Percentiles rank a stretch among this genome's conserved stretches.
phyloP scores from a whole-genome alignment of 2,888 invertebrate genomes.

The Leucoma salicis region DNA sequence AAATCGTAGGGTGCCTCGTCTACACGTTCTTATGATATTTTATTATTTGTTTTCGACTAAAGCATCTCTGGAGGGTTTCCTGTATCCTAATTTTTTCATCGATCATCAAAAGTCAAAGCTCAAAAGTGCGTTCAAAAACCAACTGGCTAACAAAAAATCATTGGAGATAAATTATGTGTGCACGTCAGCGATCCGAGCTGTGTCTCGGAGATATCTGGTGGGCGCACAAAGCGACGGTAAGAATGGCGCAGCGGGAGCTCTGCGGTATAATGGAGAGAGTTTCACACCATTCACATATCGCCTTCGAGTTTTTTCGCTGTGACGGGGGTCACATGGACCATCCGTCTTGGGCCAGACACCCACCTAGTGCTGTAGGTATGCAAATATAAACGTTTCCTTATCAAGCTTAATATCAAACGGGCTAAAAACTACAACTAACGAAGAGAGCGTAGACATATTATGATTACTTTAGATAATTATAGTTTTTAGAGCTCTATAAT shows the following conservation, averaged over 20 bases:
- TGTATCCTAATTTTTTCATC: conserved; percentile 47
- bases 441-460: no score
- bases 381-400: conserved; percentile 39
- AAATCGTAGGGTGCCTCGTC: conserved; percentile 9
- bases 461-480: no score
- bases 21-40: conserved; percentile 23
- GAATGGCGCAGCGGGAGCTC: conserved; percentile 66
- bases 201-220: conserved; percentile 42
- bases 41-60: conserved; percentile 43
- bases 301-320: conserved; percentile 49
- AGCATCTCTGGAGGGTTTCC: conserved; percentile 34
- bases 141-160: conserved; percentile 55
- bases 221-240: conserved; percentile 54
- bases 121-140: conserved; percentile 45
- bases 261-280: conserved; percentile 56
- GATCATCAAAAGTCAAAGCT: conserved; percentile 47
- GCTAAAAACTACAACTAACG: no score
- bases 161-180: conserved; percentile 61
- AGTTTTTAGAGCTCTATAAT: no score
- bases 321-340: conserved; percentile 59
- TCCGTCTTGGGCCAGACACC: conserved; percentile 49
- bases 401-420: conserved; percentile 1
- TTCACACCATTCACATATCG: conserved; percentile 67
- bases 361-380: conserved; percentile 40
- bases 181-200: conserved; percentile 49